Percentiles rank a stretch among this genome's conserved stretches.
These are phyloP conservation scores for Hoplostethus atlanticus DNA, from an alignment of 2,797 vertebrate species.

Conservation along the genomic window DNA sequence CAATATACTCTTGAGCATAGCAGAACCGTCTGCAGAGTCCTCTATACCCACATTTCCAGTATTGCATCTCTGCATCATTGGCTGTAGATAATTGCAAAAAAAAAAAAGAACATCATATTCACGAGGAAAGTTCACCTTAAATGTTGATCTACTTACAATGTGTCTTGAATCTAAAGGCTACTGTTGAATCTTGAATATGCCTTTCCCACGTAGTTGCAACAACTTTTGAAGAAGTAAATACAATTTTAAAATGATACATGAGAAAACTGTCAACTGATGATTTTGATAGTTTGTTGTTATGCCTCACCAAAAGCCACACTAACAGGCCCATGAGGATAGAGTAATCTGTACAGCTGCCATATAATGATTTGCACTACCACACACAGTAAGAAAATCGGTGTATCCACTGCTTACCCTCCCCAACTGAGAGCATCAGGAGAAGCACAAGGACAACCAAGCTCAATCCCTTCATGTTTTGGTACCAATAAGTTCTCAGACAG, in stretches of 20 bases:
- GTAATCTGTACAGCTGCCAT: conserved; percentile 21
- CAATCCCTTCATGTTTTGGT: conserved; percentile 80
- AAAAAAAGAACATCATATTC: neutral
- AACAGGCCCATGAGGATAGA: conserved; percentile 9
- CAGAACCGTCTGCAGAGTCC: conserved; percentile 85
- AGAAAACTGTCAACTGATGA: conserved; percentile 13
- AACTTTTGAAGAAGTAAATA: neutral
- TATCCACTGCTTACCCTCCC: conserved; percentile 76
- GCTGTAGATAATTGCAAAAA: conserved; percentile 51
- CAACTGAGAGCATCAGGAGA: conserved; percentile 79
- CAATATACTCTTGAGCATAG: conserved; percentile 80
- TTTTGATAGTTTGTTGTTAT: conserved; percentile 5
- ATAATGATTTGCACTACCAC: conserved; percentile 30
- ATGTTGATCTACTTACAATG: neutral
- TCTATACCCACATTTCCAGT: conserved; percentile 80
- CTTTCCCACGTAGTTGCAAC: neutral
- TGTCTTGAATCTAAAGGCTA: neutral
- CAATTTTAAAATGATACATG: neutral
- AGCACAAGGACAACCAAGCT: conserved; percentile 79
- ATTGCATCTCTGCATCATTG: conserved; percentile 69
- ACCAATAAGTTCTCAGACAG: conserved; percentile 70
- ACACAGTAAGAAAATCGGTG: conserved; percentile 44
- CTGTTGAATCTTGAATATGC: neutral
- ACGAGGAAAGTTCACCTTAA: neutral
- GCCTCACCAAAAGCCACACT: conserved; percentile 13